These are phyloP conservation scores for Sinocyclocheilus grahami DNA, from an alignment of 2,113 vertebrate genomes.

Conservation along the genomic window DNA sequence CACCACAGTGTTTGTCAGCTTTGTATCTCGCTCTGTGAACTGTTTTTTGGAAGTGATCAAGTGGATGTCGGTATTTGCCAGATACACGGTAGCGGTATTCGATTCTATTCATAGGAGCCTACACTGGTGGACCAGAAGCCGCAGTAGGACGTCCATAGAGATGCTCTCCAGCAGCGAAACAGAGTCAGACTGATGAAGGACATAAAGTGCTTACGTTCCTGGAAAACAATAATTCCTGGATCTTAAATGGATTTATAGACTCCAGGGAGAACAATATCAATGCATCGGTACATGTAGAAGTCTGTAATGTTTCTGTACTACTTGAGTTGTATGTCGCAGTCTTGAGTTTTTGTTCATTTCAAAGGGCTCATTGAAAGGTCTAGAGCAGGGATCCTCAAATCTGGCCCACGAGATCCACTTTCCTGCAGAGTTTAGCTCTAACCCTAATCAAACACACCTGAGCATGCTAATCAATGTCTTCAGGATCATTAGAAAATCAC, in stretches of 20 bases:
- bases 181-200: slow-evolving; percentile 27
- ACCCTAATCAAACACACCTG: no score
- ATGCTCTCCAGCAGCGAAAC: slow-evolving; percentile 38
- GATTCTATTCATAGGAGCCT: slow-evolving; percentile 67
- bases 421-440: no score
- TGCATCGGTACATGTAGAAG: not conserved
- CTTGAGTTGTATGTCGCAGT: not conserved
- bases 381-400: not conserved
- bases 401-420: no score
- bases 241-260: not conserved
- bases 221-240: not conserved
- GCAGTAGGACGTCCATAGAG: slow-evolving; percentile 32
- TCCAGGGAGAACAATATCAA: not conserved
- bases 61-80: slow-evolving; percentile 68
- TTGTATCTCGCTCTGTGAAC: slow-evolving; percentile 63
- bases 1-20: slow-evolving; percentile 64
- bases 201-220: not conserved
- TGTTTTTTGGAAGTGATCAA: slow-evolving; percentile 66
- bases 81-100: slow-evolving; percentile 63
- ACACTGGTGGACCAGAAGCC: slow-evolving; percentile 60
- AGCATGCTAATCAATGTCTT: no score
- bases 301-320: not conserved
- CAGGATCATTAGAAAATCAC: no score
- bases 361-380: not conserved
- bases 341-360: not conserved